Evolutionary conservation across 2,888 invertebrate species (phyloP).

Genomic region (Allophyes oxyacanthae): DNA sequence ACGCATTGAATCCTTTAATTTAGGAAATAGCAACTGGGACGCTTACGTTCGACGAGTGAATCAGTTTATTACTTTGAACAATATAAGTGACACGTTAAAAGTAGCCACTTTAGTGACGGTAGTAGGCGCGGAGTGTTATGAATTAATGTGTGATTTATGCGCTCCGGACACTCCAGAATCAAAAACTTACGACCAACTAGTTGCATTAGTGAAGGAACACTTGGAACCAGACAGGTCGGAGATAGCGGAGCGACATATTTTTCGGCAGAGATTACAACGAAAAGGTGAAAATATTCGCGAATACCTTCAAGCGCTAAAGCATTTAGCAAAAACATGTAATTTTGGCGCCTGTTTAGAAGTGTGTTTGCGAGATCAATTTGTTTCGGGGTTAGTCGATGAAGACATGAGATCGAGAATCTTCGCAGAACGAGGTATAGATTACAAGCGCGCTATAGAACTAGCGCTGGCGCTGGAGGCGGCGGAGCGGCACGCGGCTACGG

Average conservation of each 20-base stretch:
- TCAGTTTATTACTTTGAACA: slow-evolving; percentile 34
- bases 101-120: slow-evolving; percentile 54
- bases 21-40: slow-evolving; percentile 39
- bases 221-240: too few species aligned
- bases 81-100: slow-evolving; percentile 35
- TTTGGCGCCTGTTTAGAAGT: slow-evolving; percentile 41
- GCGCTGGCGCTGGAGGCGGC: too few species aligned
- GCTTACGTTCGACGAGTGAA: slow-evolving; percentile 42
- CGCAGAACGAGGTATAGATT: slow-evolving; percentile 38
- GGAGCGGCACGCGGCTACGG: too few species aligned
- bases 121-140: slow-evolving; percentile 51
- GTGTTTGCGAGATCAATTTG: slow-evolving; percentile 47
- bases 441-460: too few species aligned
- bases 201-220: too few species aligned
- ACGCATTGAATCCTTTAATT: slow-evolving; percentile 44
- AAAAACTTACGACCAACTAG: too few species aligned
- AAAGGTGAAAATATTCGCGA: slow-evolving; percentile 45
- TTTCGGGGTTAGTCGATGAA: slow-evolving; percentile 49
- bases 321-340: slow-evolving; percentile 24
- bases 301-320: slow-evolving; percentile 25
- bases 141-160: slow-evolving; percentile 25
- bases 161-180: too few species aligned
- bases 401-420: slow-evolving; percentile 54
- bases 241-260: too few species aligned
- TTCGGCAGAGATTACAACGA: slow-evolving; percentile 41